phyloP scores from a whole-genome alignment of 1,140 invertebrate species.

The Helicorthomorpha holstii region DNA sequence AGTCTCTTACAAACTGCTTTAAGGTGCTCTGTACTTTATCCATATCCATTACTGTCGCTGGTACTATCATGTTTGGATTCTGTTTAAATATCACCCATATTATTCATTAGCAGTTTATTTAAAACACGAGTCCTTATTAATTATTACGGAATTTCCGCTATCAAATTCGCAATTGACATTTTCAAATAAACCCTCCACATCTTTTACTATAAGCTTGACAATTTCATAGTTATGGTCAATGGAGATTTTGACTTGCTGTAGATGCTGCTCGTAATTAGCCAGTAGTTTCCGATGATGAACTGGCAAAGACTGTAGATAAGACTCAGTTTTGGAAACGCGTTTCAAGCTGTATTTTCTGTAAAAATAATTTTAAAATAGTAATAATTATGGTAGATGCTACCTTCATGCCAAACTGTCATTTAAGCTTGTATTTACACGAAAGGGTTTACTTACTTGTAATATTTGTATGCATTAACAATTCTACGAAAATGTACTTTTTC shows the following conservation, averaged over 20 bases:
- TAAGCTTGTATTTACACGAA: too few relatives aligned
- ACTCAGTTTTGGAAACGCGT: too few relatives aligned
- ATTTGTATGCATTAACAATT: too few relatives aligned
- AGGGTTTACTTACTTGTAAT: too few relatives aligned
- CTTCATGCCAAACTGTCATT: too few relatives aligned
- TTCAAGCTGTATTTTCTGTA: too few relatives aligned
- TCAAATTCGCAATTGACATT: constrained; percentile 38
- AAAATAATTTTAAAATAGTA: too few relatives aligned
- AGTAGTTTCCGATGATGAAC: constrained; percentile 55
- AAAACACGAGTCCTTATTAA: too few relatives aligned
- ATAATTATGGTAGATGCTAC: too few relatives aligned
- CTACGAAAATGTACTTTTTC: too few relatives aligned
- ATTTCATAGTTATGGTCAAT: constrained; percentile 70
- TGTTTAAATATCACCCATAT: not conserved
- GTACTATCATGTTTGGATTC: not conserved
- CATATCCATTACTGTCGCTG: constrained; percentile 32
- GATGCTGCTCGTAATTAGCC: constrained; percentile 51
- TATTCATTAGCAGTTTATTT: too few relatives aligned
- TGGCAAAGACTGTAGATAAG: constrained; percentile 54
- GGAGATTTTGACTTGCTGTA: constrained; percentile 52
- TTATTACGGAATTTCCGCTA: too few relatives aligned
- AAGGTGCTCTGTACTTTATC: constrained; percentile 82
- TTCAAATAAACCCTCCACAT: constrained; percentile 68
- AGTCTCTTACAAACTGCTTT: constrained; percentile 90
- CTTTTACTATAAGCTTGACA: constrained; percentile 62